Base-by-base conservation (phyloP, 2,888 invertebrate genomes). In the Notocelia uddmanniana region DNA sequence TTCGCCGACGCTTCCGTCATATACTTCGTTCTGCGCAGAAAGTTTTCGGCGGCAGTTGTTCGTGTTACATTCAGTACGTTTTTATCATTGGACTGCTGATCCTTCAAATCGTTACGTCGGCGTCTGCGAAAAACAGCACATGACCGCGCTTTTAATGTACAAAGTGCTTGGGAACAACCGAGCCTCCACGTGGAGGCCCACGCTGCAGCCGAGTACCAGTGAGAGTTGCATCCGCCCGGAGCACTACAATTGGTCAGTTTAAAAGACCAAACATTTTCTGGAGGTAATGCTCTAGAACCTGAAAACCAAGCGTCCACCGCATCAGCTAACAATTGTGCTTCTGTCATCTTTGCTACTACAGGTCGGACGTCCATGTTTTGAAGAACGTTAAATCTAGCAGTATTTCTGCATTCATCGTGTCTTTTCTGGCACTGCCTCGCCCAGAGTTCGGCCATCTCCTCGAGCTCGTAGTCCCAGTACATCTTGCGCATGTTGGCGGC, bases 401-500 rank as follows among this genome's bases (percentile, higher is more conserved):
- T 93, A 74, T 92, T 92, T 73, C 93, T 86, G 74, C 93, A 93
- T 75, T 93, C 93, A 57, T 93, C 93, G 73, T 94, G 94, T n/a
- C 91, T 83, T 72, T 92, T 92, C 75, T 90, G 93, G 74, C 94
- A 94, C 71, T 93, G 92, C 10, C 94, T 86, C 0, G 93, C 94
- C 94, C 94, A 94, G 6, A 88, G 80, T 48, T 93, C 92, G 0
- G 94, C 94, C 86, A 87, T 89, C 26, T 85, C 79, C 73, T 94
- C 94, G 0, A 94, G 83, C 75, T 94, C 94, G 71, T 88, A 87
- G 71, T 94, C 94, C 94, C 94, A 94, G 74, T 93, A 94, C 88
- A 94, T 86, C 78, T 94, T 93, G 9, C 92, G 88, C 94, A 94
- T 94, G 75, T 94, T 94, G 2, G 90, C 82, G 1, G 94, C 94